Evolutionary conservation across 92 coral and sea anemone species (phyloP).

Genomic region (Epizoanthus ramosus): DNA sequence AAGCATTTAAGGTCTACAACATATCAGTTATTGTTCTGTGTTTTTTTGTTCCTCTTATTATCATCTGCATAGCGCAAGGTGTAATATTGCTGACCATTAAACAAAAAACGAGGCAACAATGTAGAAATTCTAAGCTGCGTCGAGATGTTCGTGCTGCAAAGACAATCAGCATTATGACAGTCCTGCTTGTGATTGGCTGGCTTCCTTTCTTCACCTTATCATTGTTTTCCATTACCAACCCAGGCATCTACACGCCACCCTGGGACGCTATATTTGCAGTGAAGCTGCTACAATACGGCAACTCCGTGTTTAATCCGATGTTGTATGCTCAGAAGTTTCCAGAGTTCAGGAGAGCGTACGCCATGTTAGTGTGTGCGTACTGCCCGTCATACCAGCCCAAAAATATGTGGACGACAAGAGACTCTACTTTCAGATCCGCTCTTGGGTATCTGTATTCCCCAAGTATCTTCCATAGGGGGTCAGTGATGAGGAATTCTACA

Average conservation of each 20-base stretch:
- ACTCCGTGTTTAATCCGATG: slow-evolving; percentile 64
- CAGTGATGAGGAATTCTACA: background rate
- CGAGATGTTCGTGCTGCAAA: slow-evolving; percentile 74
- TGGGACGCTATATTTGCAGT: slow-evolving; percentile 57
- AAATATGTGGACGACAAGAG: slow-evolving; percentile 1
- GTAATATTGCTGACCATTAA: slow-evolving; percentile 53
- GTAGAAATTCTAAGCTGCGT: slow-evolving; percentile 41
- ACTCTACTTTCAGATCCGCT: background rate
- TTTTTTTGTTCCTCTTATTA: slow-evolving; percentile 66
- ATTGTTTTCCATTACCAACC: slow-evolving; percentile 38
- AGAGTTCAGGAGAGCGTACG: slow-evolving; percentile 59
- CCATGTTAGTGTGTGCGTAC: slow-evolving; percentile 41
- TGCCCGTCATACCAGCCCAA: slow-evolving; percentile 31
- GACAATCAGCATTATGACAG: slow-evolving; percentile 69
- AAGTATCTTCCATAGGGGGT: background rate
- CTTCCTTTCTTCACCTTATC: slow-evolving; percentile 72
- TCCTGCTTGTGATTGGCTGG: slow-evolving; percentile 76
- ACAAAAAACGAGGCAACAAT: slow-evolving; percentile 42
- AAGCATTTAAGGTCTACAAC: slow-evolving; percentile 56
- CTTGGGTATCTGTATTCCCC: slow-evolving; percentile 6
- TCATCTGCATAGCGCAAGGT: slow-evolving; percentile 69
- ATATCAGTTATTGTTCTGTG: slow-evolving; percentile 67
- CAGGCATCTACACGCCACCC: slow-evolving; percentile 24
- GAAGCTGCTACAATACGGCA: slow-evolving; percentile 61
- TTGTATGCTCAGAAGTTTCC: slow-evolving; percentile 72